Evolutionary conservation across 2,888 invertebrate genomes (phyloP).

Genomic region (Drosophila greeni): DNA sequence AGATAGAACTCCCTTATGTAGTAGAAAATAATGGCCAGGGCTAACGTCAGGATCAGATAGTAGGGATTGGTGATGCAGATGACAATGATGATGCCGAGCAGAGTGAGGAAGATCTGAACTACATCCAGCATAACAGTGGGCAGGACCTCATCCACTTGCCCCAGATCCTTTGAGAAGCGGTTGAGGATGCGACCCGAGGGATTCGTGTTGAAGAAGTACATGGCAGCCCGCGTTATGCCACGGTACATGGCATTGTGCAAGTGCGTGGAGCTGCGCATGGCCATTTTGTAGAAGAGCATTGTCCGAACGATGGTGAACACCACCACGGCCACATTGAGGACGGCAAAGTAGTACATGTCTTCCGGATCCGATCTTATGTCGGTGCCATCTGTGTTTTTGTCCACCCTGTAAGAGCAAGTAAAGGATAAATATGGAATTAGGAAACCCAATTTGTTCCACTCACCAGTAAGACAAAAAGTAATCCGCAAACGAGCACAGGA

Average conservation of each 20-base stretch:
- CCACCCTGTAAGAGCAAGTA: slow-evolving; percentile 50
- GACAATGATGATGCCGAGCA: slow-evolving; percentile 88
- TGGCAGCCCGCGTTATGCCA: slow-evolving; percentile 86
- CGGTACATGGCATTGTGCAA: slow-evolving; percentile 92
- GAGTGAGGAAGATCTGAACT: slow-evolving; percentile 85
- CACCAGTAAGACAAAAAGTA: slow-evolving; percentile 87
- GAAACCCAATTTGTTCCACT: slow-evolving; percentile 1
- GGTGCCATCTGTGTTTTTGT: slow-evolving; percentile 50
- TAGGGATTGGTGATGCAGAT: slow-evolving; percentile 87
- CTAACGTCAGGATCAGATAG: slow-evolving; percentile 84
- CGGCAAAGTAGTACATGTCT: slow-evolving; percentile 80
- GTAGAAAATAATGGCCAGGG: slow-evolving; percentile 86
- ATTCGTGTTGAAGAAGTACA: slow-evolving; percentile 92
- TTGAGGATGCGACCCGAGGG: slow-evolving; percentile 90
- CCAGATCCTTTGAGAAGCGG: slow-evolving; percentile 93
- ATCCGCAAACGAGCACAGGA: slow-evolving; percentile 86
- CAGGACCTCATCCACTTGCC: slow-evolving; percentile 78
- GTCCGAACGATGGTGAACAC: slow-evolving; percentile 75
- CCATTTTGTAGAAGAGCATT: slow-evolving; percentile 80
- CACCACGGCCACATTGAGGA: slow-evolving; percentile 78
- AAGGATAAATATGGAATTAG: background rate
- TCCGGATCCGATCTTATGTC: slow-evolving; percentile 44
- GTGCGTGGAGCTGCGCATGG: slow-evolving; percentile 86
- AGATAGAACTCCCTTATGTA: slow-evolving; percentile 87
- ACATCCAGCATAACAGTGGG: slow-evolving; percentile 77